A percentile compares a stretch with the other conserved stretches of the same genome.
These are phyloP conservation scores for Drosophila ezoana DNA, from an alignment of 2,888 invertebrate species.

Conservation along the genomic window DNA sequence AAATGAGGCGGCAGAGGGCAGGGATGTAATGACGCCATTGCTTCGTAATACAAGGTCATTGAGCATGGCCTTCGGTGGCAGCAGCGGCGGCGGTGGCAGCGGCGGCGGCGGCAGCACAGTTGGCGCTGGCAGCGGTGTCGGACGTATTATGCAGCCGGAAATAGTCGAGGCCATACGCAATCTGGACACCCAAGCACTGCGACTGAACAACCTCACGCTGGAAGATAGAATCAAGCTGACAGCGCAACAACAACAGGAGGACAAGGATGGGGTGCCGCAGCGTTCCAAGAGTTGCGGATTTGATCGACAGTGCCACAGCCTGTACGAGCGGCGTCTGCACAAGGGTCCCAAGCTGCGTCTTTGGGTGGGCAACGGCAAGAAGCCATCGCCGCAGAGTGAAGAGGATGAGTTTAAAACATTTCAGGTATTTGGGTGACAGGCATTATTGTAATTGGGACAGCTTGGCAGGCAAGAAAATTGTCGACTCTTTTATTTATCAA, in stretches of 20 bases:
- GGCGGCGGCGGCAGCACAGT: not conserved
- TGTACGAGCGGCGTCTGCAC: conserved; percentile 80
- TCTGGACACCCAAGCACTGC: conserved; percentile 78
- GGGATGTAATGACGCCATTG: conserved; percentile 84
- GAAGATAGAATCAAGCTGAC: conserved; percentile 43
- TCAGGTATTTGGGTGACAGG: conserved; percentile 52
- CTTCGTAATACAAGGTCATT: conserved; percentile 65
- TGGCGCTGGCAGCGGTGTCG: conserved; percentile 20
- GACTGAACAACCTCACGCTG: conserved; percentile 77
- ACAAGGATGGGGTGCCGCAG: conserved; percentile 50
- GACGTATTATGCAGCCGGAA: conserved; percentile 79
- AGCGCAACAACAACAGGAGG: conserved; percentile 32
- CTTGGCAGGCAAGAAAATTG: conserved; percentile 18
- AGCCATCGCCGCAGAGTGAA: conserved; percentile 35
- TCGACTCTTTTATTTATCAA: conserved; percentile 13
- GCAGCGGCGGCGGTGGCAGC: not conserved
- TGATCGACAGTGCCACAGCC: conserved; percentile 53
- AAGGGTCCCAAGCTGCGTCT: conserved; percentile 78
- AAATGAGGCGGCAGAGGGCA: conserved; percentile 83
- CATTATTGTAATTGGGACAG: conserved; percentile 35
- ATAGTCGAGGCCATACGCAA: conserved; percentile 81
- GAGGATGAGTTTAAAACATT: conserved; percentile 57
- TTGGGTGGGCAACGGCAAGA: conserved; percentile 56
- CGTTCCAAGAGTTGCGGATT: conserved; percentile 58
- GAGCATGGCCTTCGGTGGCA: conserved; percentile 48